These are phyloP conservation scores for Nomia melanderi DNA, from an alignment of 1,140 invertebrate genomes.

Conservation along the genomic window DNA sequence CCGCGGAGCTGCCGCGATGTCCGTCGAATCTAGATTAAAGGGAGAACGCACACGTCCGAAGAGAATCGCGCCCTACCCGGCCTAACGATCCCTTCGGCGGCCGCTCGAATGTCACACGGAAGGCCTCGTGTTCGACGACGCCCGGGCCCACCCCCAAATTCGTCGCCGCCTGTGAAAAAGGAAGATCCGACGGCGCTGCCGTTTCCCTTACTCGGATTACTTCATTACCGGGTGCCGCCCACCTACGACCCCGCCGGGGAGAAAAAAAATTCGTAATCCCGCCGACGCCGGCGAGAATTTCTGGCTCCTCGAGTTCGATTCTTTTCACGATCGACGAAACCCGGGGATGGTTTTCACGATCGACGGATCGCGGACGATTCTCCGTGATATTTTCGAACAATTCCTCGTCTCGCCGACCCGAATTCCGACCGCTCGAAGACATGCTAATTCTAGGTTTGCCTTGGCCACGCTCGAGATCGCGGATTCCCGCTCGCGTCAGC, in stretches of 20 bases:
- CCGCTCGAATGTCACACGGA: slow-evolving; percentile 62
- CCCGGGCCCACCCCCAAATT: slow-evolving; percentile 35
- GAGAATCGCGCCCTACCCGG: slow-evolving; percentile 45
- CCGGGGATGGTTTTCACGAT: too few relatives aligned
- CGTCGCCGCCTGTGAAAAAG: slow-evolving; percentile 35
- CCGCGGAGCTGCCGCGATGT: background rate
- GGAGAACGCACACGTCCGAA: slow-evolving; percentile 34
- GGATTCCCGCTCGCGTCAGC: background rate
- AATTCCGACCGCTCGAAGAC: background rate
- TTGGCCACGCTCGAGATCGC: background rate
- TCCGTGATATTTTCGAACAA: background rate
- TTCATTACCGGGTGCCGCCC: slow-evolving; percentile 62
- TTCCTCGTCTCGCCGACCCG: background rate
- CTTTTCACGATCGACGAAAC: background rate
- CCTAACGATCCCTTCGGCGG: slow-evolving; percentile 66
- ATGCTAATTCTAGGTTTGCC: background rate
- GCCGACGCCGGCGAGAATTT: slow-evolving; percentile 2
- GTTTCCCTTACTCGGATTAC: slow-evolving; percentile 58
- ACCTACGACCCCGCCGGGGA: background rate
- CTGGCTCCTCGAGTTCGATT: slow-evolving; percentile 24
- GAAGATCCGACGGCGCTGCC: slow-evolving; percentile 26
- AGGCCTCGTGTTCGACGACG: slow-evolving; percentile 40
- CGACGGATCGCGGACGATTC: background rate
- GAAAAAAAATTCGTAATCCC: slow-evolving; percentile 20
- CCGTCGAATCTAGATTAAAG: slow-evolving; percentile 48